Conservation (phyloP, 2,888 invertebrate species). For the Drosophila nr. perissopoda region DNA sequence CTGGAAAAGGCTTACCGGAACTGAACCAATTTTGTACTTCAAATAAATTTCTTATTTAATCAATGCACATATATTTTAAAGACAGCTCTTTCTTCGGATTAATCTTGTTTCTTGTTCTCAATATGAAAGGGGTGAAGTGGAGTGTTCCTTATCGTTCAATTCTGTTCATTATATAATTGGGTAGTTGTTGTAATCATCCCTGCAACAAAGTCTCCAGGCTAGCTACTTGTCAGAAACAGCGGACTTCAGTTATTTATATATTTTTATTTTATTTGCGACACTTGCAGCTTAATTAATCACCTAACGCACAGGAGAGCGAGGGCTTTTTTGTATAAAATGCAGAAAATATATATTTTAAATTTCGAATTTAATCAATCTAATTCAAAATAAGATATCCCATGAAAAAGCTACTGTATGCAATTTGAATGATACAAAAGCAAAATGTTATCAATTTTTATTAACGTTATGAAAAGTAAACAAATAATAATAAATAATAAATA, state of each 20-base stretch:
- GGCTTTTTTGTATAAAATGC: neutral
- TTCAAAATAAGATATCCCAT: neutral
- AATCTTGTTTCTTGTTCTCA: neutral
- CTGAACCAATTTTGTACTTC: neutral
- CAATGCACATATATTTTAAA: neutral
- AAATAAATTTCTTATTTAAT: too few relatives aligned
- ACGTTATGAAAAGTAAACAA: neutral
- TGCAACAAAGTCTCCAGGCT: neutral
- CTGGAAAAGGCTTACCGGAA: neutral
- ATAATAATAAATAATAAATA: too few relatives aligned
- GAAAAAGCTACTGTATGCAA: neutral
- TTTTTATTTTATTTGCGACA: slow-evolving; percentile 26
- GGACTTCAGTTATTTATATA: slow-evolving; percentile 34
- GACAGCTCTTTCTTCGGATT: neutral
- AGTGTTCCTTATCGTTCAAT: neutral
- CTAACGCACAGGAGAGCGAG: slow-evolving; percentile 21
- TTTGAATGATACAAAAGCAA: neutral
- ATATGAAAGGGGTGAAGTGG: neutral
- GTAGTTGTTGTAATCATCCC: neutral
- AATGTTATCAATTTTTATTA: neutral
- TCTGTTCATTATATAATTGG: neutral
- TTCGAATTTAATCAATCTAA: neutral
- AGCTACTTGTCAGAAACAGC: slow-evolving; percentile 63
- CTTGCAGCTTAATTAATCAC: slow-evolving; percentile 67
- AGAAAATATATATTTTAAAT: neutral